Evolutionary conservation across 2,888 invertebrate genomes (phyloP).

Genomic region (Subacronicta megacephala): DNA sequence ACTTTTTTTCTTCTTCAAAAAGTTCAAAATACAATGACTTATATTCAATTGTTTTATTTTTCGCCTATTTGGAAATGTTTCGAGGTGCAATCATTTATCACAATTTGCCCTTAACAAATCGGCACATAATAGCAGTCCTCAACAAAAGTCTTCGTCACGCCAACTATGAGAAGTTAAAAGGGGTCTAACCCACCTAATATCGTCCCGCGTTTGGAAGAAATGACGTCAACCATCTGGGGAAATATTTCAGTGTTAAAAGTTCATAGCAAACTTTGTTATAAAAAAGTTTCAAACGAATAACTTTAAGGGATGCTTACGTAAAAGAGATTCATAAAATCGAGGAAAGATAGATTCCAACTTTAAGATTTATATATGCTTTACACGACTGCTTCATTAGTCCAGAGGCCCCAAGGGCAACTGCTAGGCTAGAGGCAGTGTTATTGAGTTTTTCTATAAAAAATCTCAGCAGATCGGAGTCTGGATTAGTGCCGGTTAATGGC

Average conservation of each 20-base stretch:
- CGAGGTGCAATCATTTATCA: slow-evolving; percentile 23
- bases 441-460: no score
- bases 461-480: no score
- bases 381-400: no score
- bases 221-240: slow-evolving; percentile 15
- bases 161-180: slow-evolving; percentile 33
- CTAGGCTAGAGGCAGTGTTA: no score
- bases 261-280: slow-evolving; percentile 33
- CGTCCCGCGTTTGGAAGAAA: slow-evolving; percentile 24
- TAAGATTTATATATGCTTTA: no score
- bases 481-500: no score
- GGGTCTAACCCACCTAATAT: slow-evolving; percentile 31
- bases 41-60: no score
- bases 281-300: slow-evolving; percentile 29
- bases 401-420: no score
- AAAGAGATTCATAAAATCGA: slow-evolving; percentile 26
- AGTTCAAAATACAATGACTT: no score
- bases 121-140: slow-evolving; percentile 17
- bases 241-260: slow-evolving; percentile 35
- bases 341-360: slow-evolving; percentile 9
- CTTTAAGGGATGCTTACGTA: slow-evolving; percentile 34
- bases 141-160: slow-evolving; percentile 22
- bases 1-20: no score
- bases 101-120: slow-evolving; percentile 27
- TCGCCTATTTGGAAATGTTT: no score